phyloP scores from a whole-genome alignment of 2,888 invertebrate genomes.

The Lamproptera curius region DNA sequence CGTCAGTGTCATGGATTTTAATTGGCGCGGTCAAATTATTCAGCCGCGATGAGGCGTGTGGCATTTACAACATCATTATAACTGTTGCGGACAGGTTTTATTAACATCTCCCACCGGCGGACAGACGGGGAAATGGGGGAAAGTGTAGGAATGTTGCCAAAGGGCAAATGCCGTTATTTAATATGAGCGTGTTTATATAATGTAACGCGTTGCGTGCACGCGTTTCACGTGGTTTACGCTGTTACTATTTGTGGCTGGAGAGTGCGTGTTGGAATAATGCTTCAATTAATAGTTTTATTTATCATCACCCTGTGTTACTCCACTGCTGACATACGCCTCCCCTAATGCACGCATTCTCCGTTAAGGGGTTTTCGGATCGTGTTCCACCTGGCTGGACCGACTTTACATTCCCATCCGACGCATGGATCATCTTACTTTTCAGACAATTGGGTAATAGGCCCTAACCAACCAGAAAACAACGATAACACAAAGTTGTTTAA shows the following conservation, averaged over 20 bases:
- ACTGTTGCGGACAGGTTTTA: constrained; percentile 20
- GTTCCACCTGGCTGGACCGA: background rate
- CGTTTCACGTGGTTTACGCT: background rate
- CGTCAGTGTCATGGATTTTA: constrained; percentile 43
- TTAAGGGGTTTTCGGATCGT: background rate
- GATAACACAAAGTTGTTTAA: too few species aligned
- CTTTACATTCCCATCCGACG: too few species aligned
- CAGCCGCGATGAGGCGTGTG: constrained; percentile 27
- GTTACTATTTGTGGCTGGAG: background rate
- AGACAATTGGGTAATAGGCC: too few species aligned
- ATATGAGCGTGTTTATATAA: background rate
- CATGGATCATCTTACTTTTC: too few species aligned
- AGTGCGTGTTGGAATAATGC: too few species aligned
- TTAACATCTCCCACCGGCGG: constrained; percentile 18
- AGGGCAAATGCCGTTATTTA: constrained; percentile 12
- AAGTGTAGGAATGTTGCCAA: constrained; percentile 19
- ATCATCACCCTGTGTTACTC: background rate
- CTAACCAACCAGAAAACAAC: too few species aligned
- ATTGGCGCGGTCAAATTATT: constrained; percentile 39
- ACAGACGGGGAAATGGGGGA: constrained; percentile 17
- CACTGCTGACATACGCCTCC: too few species aligned
- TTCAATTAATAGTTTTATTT: too few species aligned
- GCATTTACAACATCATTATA: constrained; percentile 28
- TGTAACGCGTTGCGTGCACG: background rate
- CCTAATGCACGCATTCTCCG: too few species aligned